phyloP scores from a whole-genome alignment of 2,113 vertebrate species.

The Perccottus glenii region DNA sequence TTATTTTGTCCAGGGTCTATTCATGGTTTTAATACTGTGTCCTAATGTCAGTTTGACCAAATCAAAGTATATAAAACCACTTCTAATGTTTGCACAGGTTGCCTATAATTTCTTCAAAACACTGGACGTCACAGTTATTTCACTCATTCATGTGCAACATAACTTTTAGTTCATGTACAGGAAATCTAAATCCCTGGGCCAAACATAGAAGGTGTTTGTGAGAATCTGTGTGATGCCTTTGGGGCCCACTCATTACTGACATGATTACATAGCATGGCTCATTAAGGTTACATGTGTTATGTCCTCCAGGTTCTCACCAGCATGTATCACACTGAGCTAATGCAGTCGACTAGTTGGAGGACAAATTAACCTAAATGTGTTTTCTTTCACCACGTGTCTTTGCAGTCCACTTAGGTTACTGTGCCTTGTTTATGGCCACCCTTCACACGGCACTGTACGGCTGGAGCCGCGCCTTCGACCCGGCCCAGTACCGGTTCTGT shows the following conservation, averaged over 20 bases:
- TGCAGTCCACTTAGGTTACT: constrained; percentile 89
- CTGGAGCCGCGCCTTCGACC: constrained; percentile 87
- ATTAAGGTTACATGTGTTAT: constrained; percentile 28
- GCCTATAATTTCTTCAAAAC: too few relatives aligned
- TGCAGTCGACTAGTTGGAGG: constrained; percentile 6
- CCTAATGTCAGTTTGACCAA: too few relatives aligned
- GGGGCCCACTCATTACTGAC: constrained; percentile 2
- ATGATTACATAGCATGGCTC: constrained; percentile 1
- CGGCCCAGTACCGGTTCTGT: constrained; percentile 85
- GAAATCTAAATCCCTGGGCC: background rate
- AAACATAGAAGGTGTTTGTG: constrained; percentile 25
- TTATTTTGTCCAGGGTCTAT: too few relatives aligned
- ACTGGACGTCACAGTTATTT: background rate
- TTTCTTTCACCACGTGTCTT: background rate
- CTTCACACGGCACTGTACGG: constrained; percentile 88
- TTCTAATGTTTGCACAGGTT: too few relatives aligned
- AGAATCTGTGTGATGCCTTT: background rate
- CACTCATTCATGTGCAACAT: background rate
- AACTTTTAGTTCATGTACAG: background rate
- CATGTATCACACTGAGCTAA: constrained; percentile 25
- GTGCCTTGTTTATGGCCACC: constrained; percentile 84
- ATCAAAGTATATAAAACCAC: too few relatives aligned
- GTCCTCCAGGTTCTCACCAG: constrained; percentile 23
- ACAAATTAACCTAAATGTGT: background rate
- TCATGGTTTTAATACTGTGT: too few relatives aligned